Conservation (phyloP, 2,888 invertebrate species). For the Dichetophora obliterata region DNA sequence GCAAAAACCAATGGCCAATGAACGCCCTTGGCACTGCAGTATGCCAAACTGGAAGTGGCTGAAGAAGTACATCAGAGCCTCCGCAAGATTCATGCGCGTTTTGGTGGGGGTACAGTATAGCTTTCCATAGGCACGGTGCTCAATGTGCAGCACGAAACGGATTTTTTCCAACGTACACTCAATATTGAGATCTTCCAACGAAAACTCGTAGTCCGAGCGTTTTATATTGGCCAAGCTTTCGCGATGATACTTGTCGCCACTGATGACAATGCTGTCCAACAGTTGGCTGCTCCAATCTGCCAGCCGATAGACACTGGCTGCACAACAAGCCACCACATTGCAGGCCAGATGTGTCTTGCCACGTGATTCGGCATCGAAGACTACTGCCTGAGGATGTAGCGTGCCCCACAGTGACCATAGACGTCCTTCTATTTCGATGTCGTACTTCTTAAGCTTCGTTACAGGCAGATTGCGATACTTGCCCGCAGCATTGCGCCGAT, state of each 20-base stretch:
- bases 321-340: conserved; percentile 74
- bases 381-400: conserved; percentile 74
- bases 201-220: conserved; percentile 73
- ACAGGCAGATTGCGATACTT: conserved; percentile 58
- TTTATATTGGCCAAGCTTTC: conserved; percentile 71
- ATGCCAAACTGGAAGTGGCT: conserved; percentile 73
- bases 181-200: conserved; percentile 72
- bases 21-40: conserved; percentile 72
- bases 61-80: conserved; percentile 75
- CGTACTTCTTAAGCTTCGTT: conserved; percentile 73
- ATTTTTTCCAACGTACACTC: conserved; percentile 74
- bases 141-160: conserved; percentile 73
- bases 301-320: conserved; percentile 74
- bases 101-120: conserved; percentile 70
- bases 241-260: conserved; percentile 74
- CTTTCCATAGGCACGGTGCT: conserved; percentile 74
- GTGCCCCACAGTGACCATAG: conserved; percentile 79
- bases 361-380: conserved; percentile 72
- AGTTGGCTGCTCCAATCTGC: conserved; percentile 76
- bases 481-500: conserved; percentile 60
- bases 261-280: conserved; percentile 75
- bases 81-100: conserved; percentile 75
- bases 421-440: conserved; percentile 78
- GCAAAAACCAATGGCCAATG: conserved; percentile 72
- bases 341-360: conserved; percentile 77